Base-by-base conservation (phyloP, 2,113 vertebrate genomes). In the Penelope pileata region DNA sequence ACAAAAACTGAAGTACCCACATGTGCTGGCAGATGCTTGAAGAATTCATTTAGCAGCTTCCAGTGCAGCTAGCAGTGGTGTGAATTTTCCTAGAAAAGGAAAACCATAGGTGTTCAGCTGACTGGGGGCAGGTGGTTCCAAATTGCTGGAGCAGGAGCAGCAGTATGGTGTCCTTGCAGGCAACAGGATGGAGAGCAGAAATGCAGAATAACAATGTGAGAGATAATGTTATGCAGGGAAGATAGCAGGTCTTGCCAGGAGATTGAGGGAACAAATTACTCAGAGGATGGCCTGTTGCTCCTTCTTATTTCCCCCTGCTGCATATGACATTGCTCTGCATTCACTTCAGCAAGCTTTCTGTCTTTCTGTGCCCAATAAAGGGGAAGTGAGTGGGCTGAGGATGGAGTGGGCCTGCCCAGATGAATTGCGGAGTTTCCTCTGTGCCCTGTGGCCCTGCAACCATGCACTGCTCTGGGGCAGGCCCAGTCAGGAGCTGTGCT, bases 1-100 rank as follows among this genome's bases (percentile, higher is more conserved):
- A 92, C 86, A 94, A 93, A 90, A 80, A 69, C 64, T 58, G 38
- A 93, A 96, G 58, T 56, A 88, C 64, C 58, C 47, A 36, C 34
- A 6, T 56, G 63, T 0, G 5, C 83, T 76, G 63, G 53, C 79
- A 83, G 72, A 83, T 6, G 4, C 54, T 68, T 48, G 70, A 62
- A 93, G 66, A 87, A 82, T 62, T 77, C 45, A 92, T 86, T 88
- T 77, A 83, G 38, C 70, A 85, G 63, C 19, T 92, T 77, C 80
- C 32, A 40, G 83, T 53, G 59, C 54, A 93, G 26, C 45, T 76
- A 62, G 36, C 72, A 91, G 19, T 8, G 48, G 12, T 63, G 56
- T 24, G 62, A 73, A 47, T 83, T 87, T 56, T 82, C 70, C 53
- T 85, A 64, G 27, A 48, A 62, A 48, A 74, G 26, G 29, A 34